Evolutionary conservation across 2,113 vertebrate genomes (phyloP), one percentile per base, ranked within the genome.

Genomic region (Sigmodon hispidus): DNA sequence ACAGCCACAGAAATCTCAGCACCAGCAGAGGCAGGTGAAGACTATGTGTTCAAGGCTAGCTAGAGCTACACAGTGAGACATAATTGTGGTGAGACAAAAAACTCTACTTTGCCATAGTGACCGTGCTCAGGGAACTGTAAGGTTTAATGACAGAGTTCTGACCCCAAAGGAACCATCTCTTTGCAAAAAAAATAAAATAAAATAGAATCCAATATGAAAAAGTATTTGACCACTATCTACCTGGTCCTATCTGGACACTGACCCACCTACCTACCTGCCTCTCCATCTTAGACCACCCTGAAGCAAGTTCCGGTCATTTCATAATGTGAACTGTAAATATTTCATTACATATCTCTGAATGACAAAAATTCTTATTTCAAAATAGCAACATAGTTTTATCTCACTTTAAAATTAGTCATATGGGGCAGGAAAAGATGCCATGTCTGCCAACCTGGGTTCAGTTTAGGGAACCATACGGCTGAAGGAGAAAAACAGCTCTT

Each of bases 281-380:
- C 70, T 90, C 40, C 9, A 87, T 7, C 31, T 69, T 31, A 81
- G 43, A 52, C 57, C 61, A 90, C 89, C 61, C 61, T 79, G 34
- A 87, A 91, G 69, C 50, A 87, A 93, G 63, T 84, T 87, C 50
- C 17, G 81, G 81, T 88, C 13, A 65, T 52, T 29, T 70, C 36
- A 48, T 31, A 69, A 85, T 75, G 89, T 89, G 63, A 85, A 15
- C 87, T 93, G 34, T 70, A 88, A 91, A 89, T 63, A 96, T 91
- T 73, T 95, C 59, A 90, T 40, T 55, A 75, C 34, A 10, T 52
- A 40, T 29, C 52, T 93, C 50, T 85, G 50, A 94, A 86, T 69
- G n/a, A 86, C 6, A 69, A 9, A 73, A 81, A 83, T 48, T 89
- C 70, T 63, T 73, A 88, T 67, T 75, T 72, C 76, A 96, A 92